Conservation (phyloP, 1,140 invertebrate species). For the Condylostylus longicornis region DNA sequence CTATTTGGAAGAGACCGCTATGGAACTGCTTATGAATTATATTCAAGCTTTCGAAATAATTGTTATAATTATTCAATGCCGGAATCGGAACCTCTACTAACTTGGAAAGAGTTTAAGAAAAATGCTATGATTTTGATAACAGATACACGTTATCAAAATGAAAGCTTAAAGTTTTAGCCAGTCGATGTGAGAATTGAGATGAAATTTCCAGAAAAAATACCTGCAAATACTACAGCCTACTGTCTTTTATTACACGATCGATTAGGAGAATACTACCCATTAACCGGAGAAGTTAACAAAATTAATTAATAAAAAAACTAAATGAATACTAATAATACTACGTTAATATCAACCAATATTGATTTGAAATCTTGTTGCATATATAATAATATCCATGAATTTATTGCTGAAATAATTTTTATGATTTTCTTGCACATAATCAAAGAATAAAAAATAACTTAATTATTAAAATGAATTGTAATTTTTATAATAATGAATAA, state of each 20-base stretch:
- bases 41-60: slow-evolving; percentile 15
- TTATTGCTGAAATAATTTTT: too few relatives aligned
- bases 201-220: slow-evolving; percentile 9
- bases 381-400: too few relatives aligned
- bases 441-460: too few relatives aligned
- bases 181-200: slow-evolving; percentile 15
- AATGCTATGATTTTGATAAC: slow-evolving; percentile 11
- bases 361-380: too few relatives aligned
- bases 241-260: slow-evolving; percentile 16
- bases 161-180: slow-evolving; percentile 7
- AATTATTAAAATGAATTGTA: too few relatives aligned
- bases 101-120: slow-evolving; percentile 6
- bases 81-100: slow-evolving; percentile 6
- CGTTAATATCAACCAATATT: too few relatives aligned
- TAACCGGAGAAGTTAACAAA: slow-evolving; percentile 7
- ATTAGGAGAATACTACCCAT: slow-evolving; percentile 9
- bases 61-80: slow-evolving; percentile 12
- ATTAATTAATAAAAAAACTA: slow-evolving; percentile 3
- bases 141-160: slow-evolving; percentile 15
- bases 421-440: too few relatives aligned
- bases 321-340: too few relatives aligned
- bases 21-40: slow-evolving; percentile 17
- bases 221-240: slow-evolving; percentile 12
- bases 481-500: too few relatives aligned
- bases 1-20: slow-evolving; percentile 11